Base-by-base conservation (phyloP, 1,140 invertebrate genomes). In the Panonychus citri region DNA sequence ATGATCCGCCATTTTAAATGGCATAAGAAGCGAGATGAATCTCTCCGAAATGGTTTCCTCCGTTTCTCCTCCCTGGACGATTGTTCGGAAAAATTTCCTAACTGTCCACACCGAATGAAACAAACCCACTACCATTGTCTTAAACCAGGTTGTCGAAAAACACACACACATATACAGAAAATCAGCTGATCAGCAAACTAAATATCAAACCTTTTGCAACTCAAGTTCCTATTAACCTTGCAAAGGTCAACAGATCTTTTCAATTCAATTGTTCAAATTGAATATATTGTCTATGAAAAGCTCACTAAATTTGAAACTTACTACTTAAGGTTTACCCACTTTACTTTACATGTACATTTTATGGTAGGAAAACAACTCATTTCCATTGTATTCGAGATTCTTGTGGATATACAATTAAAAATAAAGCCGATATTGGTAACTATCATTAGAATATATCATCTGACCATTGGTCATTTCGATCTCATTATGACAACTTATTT, bases 51-150 rank as follows among this genome's bases (percentile, higher is more conserved):
- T 66, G 91, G 91, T 21, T 97, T 97, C 69, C 88, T 96, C 78
- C 74, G 93, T 42, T 87, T 84, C 68, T 90, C 85, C 49, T 85
- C 87, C 0, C 78, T 82, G 39, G 89, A 94, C 67, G 86, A 93
- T 69, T 94, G 89, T 65, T 78, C 79, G 0, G 82, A 85, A 66
- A 75, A 77, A 62, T 82, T 82, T 66, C 70, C 70, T 3, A 78
- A 78, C 49, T 97, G 93, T 70, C 81, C 81, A 3, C 90, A 96
- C 71, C 95, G 95, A 70, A 74, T 86, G 57, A 91, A 93, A 67
- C 93, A 97, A 70, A 97, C 93, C 0, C 93, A 97, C 68, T 97
- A 97, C 69, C 91, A 97, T 69, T 97, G 91, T 69, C 81, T 96
- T 55, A 89, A 95, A 63, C 53, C 52, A 19, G 51, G 57, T n/a